Percentiles rank a stretch among this genome's conserved stretches.
phyloP scores from a whole-genome alignment of 2,888 invertebrate species.

The Eledona agricola region DNA sequence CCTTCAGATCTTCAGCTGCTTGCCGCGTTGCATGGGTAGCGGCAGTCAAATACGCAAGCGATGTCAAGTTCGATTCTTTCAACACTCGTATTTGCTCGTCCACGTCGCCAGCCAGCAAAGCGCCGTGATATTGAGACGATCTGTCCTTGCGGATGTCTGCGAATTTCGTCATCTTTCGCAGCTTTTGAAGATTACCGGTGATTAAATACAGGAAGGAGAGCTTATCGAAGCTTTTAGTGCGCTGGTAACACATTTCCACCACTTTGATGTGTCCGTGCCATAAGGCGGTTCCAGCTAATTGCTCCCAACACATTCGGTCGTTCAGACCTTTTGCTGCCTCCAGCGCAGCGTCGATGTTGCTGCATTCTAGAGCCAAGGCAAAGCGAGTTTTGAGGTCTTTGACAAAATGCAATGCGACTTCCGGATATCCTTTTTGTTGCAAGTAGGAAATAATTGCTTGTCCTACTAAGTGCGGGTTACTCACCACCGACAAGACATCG shows the following conservation, averaged over 20 bases:
- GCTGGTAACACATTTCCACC: constrained; percentile 99
- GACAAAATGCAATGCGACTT: constrained; percentile 98
- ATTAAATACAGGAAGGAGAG: constrained; percentile 96
- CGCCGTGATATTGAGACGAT: constrained; percentile 96
- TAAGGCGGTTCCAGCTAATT: constrained; percentile 91
- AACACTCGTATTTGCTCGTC: constrained; percentile 87
- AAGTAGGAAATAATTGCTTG: constrained; percentile 99
- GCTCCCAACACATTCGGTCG: constrained; percentile 95
- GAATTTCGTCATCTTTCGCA: constrained; percentile 99
- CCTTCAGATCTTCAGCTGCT: constrained; percentile 77
- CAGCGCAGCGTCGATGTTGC: constrained; percentile 96
- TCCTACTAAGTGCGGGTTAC: constrained; percentile 94
- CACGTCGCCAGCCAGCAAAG: constrained; percentile 90
- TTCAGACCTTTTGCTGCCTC: constrained; percentile 96
- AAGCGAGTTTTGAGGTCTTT: constrained; percentile 98
- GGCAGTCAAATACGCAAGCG: constrained; percentile 93
- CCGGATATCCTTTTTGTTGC: constrained; percentile 99
- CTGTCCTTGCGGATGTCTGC: constrained; percentile 98
- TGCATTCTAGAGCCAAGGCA: constrained; percentile 95
- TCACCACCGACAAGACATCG: constrained; percentile 93
- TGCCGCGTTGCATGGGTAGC: constrained; percentile 88
- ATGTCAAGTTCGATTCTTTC: constrained; percentile 76
- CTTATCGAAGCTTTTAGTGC: constrained; percentile 99
- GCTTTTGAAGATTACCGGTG: constrained; percentile 96
- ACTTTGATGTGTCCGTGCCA: constrained; percentile 90